Base-by-base conservation (phyloP, 2,888 invertebrate species). In the Dione vanillae region DNA sequence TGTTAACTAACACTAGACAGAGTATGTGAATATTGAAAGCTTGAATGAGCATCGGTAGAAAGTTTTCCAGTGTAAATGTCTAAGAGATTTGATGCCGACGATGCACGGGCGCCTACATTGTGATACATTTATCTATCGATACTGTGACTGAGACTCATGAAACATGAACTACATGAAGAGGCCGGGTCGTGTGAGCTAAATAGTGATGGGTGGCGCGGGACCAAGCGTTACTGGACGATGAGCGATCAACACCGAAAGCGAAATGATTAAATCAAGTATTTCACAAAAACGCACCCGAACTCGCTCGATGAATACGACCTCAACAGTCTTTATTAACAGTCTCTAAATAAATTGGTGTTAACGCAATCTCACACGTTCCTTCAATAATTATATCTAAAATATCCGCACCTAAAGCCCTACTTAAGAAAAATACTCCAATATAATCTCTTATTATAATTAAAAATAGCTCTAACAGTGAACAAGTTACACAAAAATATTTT, bases 101-200 rank as follows among this genome's bases (percentile, higher is more conserved):
- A 88, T 89, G 90, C 86, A 88, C 90, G 92, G 92, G 93, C 93
- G 92, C 91, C 88, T 92, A 92, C 82, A 83, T 92, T 93, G 93
- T 93, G 93, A 93, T 93, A 93, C 93, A 92, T 88, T 92, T 92
- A 93, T 92, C 93, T 92, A 92, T 85, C 89, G 88, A 82, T 82
- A 86, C 83, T 85, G 88, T 89, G 91, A 87, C 82, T 86, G 81
- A 89, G 84, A 86, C 87, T 85, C 88, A 90, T 89, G 87, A 80
- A 62, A 78, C 80, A 90, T 89, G 90, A 85, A 80, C 92, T 92
- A 92, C 85, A 90, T 91, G 92, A 89, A 84, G 85, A 88, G 87
- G 85, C 86, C 87, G 86, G 89, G 87, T 85, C 83, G 88, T 88
- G 90, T 86, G 88, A 83, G 76, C 85, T 88, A 86, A 82, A 79